Percentiles rank a stretch among this genome's conserved stretches.
Conservation (phyloP, 1,140 invertebrate species). For the Panagrolaimus sp. region DNA sequence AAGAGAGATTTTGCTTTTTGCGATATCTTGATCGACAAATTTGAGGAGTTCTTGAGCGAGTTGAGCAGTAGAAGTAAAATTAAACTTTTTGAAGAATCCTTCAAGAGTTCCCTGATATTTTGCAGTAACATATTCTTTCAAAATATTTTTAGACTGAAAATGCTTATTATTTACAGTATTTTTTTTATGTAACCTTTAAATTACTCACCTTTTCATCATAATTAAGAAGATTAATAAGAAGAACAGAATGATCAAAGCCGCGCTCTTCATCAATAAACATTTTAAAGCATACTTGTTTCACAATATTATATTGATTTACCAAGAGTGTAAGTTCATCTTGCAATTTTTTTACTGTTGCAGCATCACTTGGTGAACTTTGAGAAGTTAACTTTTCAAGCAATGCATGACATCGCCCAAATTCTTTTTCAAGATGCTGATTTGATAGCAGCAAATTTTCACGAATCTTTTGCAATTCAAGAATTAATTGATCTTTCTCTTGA, state of each 20-base stretch:
- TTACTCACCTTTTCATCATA: not conserved
- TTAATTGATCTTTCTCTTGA: no score
- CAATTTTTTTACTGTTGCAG: no score
- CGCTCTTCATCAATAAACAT: not conserved
- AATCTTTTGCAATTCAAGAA: no score
- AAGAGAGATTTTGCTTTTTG: not conserved
- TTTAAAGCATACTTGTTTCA: not conserved
- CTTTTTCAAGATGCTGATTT: no score
- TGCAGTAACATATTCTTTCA: not conserved
- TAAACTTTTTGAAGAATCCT: not conserved
- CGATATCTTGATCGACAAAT: constrained; percentile 5
- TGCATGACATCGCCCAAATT: no score
- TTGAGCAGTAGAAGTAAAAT: not conserved
- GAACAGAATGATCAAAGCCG: not conserved
- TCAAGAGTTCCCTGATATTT: not conserved
- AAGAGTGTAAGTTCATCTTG: no score
- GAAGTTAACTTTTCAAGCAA: no score
- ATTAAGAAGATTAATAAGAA: not conserved
- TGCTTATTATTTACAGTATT: not conserved
- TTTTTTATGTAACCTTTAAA: not conserved
- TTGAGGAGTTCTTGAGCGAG: constrained; percentile 1
- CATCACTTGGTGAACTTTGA: no score
- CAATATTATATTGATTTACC: no score
- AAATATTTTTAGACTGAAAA: not conserved
- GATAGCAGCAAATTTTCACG: no score